These are phyloP conservation scores for Leptinotarsa haldemani DNA, from an alignment of 2,888 invertebrate genomes.

Conservation along the genomic window DNA sequence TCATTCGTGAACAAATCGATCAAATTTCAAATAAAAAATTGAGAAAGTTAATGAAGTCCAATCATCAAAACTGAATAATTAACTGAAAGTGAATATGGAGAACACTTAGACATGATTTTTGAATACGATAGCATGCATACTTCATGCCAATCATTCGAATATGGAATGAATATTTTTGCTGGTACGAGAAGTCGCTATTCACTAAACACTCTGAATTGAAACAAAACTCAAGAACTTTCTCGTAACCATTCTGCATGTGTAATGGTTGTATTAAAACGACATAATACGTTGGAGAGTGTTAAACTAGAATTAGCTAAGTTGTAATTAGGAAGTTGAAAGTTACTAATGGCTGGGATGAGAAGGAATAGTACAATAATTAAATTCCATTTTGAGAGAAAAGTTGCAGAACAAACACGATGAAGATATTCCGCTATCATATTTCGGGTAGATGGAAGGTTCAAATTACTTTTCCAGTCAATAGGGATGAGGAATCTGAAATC, in stretches of 20 bases:
- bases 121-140: no score
- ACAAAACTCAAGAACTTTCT: background rate
- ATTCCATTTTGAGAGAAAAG: conserved; percentile 9
- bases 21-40: no score
- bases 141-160: no score
- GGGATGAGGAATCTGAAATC: background rate
- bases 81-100: no score
- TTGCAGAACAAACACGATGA: background rate
- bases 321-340: conserved; percentile 13
- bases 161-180: no score
- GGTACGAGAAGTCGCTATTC: no score
- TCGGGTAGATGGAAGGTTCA: background rate
- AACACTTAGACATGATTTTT: no score
- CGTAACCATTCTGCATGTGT: background rate
- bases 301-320: conserved; percentile 14
- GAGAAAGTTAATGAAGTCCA: no score
- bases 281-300: conserved; percentile 12
- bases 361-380: conserved; percentile 10
- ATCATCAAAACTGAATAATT: no score
- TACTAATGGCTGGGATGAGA: conserved; percentile 16
- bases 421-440: background rate
- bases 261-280: conserved; percentile 7
- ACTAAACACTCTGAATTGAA: no score
- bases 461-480: background rate
- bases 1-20: no score